Evolutionary conservation across 53 echinoderm and acorn worm genomes (phyloP).

Genomic region (Echinarachnius parma): DNA sequence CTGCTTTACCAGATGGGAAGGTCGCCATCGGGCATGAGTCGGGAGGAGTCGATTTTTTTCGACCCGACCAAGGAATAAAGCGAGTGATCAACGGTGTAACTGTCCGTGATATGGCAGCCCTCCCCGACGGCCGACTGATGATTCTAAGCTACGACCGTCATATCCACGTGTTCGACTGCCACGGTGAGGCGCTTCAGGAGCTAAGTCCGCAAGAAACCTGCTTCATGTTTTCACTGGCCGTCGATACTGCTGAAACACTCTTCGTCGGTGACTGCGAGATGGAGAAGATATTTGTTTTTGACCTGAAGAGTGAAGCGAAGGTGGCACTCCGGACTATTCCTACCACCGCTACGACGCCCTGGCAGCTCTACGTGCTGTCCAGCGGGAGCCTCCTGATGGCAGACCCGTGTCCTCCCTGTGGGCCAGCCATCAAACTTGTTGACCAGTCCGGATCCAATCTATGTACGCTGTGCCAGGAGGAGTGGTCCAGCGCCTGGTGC

Average conservation of each 20-base stretch:
- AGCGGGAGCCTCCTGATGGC: constrained; percentile 16
- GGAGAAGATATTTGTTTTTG: constrained; percentile 26
- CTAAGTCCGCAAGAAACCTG: constrained; percentile 32
- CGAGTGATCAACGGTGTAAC: constrained; percentile 17
- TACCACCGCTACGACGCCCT: constrained; percentile 19
- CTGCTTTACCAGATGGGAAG: constrained; percentile 19
- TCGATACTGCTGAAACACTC: constrained; percentile 13
- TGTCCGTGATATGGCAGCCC: constrained; percentile 20
- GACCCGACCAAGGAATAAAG: constrained; percentile 13
- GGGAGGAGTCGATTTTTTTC: constrained; percentile 20
- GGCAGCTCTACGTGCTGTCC: constrained; percentile 32
- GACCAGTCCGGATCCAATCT: constrained; percentile 22
- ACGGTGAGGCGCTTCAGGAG: constrained; percentile 4
- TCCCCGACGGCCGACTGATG: not conserved
- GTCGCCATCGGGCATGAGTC: constrained; percentile 25
- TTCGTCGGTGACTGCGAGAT: constrained; percentile 39
- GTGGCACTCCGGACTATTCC: constrained; percentile 17
- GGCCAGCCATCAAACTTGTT: constrained; percentile 30
- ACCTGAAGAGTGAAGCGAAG: constrained; percentile 20
- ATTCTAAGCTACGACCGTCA: constrained; percentile 24
- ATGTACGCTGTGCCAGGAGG: constrained; percentile 19
- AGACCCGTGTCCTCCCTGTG: constrained; percentile 33
- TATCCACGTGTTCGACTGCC: constrained; percentile 13
- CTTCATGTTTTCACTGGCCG: constrained; percentile 32
- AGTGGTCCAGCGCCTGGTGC: constrained; percentile 42